Base-by-base conservation (phyloP, 2,888 invertebrate species). In the Endomychus coccineus region DNA sequence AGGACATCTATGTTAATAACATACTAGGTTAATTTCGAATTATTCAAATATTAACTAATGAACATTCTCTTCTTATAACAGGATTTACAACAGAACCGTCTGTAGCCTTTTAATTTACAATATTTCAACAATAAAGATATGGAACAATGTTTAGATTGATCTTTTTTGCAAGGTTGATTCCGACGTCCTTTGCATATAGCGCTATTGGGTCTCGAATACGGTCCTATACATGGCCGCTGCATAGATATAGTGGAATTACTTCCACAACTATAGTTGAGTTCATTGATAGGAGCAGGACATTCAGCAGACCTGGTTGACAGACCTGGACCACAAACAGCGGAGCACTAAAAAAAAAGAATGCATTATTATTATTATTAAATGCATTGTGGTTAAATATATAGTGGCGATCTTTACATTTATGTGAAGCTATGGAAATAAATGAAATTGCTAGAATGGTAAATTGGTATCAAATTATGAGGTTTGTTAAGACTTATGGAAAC, bases 321-420 rank as follows among this genome's bases (percentile, higher is more conserved):
- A 1, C 78, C 78, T 1, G 67, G 67, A 1, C 78, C 78, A 50
- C 78, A 79, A 1, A 69, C 71, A 21, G 71, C 64, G 1, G 78
- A 78, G 58, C 80, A 80, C 78, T 80, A 54, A n/a, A 58, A 61
- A 34, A 31, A 23, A n/a, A n/a, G n/a, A n/a, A n/a, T n/a, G n/a
- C n/a, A n/a, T n/a, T n/a, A n/a, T n/a, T n/a, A n/a, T n/a, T n/a
- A n/a, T n/a, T n/a, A n/a, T n/a, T n/a, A n/a, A n/a, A n/a, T n/a
- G n/a, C n/a, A n/a, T n/a, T n/a, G n/a, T n/a, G n/a, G n/a, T n/a
- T n/a, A n/a, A n/a, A n/a, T n/a, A n/a, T n/a, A n/a, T n/a, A n/a
- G n/a, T n/a, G n/a, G n/a, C n/a, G n/a, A n/a, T n/a, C n/a, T n/a
- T n/a, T n/a, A n/a, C n/a, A n/a, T n/a, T n/a, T n/a, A n/a, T n/a